phyloP scores from a whole-genome alignment of 2,113 vertebrate genomes.

The Baryphthengus martii region DNA sequence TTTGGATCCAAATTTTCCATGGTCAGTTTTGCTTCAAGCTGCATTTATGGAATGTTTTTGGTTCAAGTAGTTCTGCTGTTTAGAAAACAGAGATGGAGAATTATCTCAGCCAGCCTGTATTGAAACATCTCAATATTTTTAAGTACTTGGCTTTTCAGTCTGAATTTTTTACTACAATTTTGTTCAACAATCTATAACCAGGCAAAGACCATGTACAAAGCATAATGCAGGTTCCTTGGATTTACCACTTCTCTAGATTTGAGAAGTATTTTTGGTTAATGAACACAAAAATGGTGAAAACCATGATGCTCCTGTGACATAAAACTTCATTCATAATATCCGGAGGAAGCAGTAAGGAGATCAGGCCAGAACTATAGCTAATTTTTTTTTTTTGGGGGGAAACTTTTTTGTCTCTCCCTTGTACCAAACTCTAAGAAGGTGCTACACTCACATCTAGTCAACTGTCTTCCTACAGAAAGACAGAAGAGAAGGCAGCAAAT shows the following conservation, averaged over 20 bases:
- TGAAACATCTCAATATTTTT: neutral
- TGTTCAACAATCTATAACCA: neutral
- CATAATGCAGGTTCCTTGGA: neutral
- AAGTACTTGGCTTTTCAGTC: neutral
- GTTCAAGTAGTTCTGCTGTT: neutral
- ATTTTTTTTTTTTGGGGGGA: neutral
- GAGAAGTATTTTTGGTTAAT: neutral
- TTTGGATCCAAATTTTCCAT: neutral
- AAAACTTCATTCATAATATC: neutral
- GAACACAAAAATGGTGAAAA: neutral
- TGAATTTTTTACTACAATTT: neutral
- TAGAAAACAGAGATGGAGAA: neutral
- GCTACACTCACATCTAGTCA: neutral
- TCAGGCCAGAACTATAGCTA: neutral
- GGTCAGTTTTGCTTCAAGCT: neutral
- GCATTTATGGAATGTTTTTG: neutral
- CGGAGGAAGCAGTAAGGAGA: neutral
- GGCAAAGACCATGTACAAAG: neutral
- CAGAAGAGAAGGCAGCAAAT: neutral
- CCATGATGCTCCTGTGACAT: neutral
- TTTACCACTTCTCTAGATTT: neutral
- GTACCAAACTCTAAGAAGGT: neutral
- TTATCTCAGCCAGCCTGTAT: neutral
- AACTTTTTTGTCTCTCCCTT: neutral
- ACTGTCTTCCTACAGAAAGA: neutral